Percentiles rank a stretch among this genome's conserved stretches.
Conservation (phyloP, 2,113 vertebrate species). For the Oreochromis aureus region DNA sequence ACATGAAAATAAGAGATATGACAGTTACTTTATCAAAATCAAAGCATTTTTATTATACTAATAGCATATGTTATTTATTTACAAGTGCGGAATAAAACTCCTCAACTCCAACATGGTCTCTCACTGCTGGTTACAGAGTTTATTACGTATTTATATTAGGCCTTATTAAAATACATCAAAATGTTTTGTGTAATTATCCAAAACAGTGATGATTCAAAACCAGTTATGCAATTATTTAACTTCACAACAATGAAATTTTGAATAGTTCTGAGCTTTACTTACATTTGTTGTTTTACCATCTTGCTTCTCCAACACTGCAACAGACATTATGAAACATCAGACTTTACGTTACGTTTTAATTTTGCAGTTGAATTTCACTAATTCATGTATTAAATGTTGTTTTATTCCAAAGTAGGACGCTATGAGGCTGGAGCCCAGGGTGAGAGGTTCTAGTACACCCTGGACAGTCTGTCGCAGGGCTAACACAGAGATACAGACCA, state of each 20-base stretch:
- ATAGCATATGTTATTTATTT: background rate
- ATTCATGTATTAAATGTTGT: background rate
- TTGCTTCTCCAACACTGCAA: conserved; percentile 68
- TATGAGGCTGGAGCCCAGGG: background rate
- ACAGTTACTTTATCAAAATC: background rate
- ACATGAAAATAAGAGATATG: background rate
- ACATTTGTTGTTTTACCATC: conserved; percentile 64
- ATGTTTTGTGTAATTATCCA: background rate
- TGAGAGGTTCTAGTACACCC: background rate
- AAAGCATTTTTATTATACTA: background rate
- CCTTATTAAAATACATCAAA: background rate
- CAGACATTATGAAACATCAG: background rate
- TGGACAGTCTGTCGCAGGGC: background rate
- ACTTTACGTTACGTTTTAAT: background rate
- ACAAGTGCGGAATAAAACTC: background rate
- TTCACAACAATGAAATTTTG: background rate
- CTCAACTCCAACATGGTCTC: background rate
- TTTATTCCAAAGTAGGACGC: background rate
- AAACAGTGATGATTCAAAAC: background rate
- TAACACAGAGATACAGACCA: background rate
- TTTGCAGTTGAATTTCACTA: background rate
- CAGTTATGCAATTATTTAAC: background rate
- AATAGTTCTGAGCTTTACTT: conserved; percentile 15
- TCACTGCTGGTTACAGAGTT: background rate
- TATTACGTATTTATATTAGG: background rate